A percentile compares a stretch with the other conserved stretches of the same genome.
Evolutionary conservation across 1,140 invertebrate genomes (phyloP).

Genomic region (Apis dorsata): DNA sequence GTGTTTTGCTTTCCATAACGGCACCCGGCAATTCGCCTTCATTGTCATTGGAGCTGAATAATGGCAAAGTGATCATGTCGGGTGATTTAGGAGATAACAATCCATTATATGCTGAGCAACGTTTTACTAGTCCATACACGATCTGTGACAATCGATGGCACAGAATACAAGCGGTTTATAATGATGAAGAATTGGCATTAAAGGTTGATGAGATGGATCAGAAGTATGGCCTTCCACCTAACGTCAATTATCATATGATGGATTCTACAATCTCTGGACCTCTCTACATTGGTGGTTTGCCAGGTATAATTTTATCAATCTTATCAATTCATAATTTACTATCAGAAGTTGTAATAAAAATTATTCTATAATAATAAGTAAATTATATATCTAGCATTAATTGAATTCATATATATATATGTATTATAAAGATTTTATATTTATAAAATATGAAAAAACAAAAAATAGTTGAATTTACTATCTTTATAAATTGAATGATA

Average conservation of each 20-base stretch:
- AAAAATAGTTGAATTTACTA: background rate
- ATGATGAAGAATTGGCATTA: slow-evolving; percentile 85
- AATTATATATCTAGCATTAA: background rate
- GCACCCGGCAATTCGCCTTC: slow-evolving; percentile 84
- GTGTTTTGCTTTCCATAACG: slow-evolving; percentile 88
- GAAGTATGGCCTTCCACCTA: slow-evolving; percentile 79
- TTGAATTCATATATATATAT: no score
- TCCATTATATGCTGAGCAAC: slow-evolving; percentile 81
- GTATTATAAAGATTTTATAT: background rate
- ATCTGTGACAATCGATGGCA: slow-evolving; percentile 95
- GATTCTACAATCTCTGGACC: slow-evolving; percentile 79
- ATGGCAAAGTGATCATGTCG: slow-evolving; percentile 88
- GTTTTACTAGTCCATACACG: slow-evolving; percentile 83
- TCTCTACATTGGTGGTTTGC: slow-evolving; percentile 91
- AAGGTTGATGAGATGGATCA: slow-evolving; percentile 85
- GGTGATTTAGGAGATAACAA: slow-evolving; percentile 85
- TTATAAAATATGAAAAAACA: background rate
- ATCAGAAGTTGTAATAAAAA: background rate
- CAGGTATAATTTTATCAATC: slow-evolving; percentile 82
- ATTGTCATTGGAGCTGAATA: slow-evolving; percentile 87
- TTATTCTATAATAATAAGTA: background rate
- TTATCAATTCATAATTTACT: slow-evolving; percentile 15
- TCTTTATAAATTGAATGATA: slow-evolving; percentile 10
- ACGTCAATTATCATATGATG: slow-evolving; percentile 75
- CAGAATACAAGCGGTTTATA: slow-evolving; percentile 87